These are phyloP conservation scores for Herminia tarsipennalis DNA, from an alignment of 2,888 invertebrate genomes.

Conservation along the genomic window DNA sequence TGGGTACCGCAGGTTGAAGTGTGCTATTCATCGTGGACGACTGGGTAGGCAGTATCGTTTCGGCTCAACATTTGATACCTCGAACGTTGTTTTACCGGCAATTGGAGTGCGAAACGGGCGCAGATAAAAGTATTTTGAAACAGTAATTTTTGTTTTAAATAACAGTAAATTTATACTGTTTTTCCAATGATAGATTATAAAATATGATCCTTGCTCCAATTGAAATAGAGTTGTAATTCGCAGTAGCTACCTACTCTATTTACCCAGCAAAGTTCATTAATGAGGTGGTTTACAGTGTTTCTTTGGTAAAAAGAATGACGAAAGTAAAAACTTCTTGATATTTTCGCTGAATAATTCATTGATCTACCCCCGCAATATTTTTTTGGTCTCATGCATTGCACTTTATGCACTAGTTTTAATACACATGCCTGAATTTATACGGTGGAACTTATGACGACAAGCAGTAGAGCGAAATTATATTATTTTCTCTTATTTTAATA, in stretches of 20 bases:
- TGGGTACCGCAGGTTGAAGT: conserved; percentile 35
- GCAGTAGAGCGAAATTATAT: too few species aligned
- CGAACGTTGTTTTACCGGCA: neutral
- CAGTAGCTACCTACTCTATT: too few species aligned
- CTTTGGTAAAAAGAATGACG: neutral
- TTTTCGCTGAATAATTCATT: neutral
- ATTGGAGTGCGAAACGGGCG: neutral
- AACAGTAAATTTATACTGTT: neutral
- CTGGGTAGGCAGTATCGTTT: neutral
- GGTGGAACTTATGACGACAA: too few species aligned
- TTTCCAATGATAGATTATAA: too few species aligned
- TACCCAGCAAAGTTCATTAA: too few species aligned
- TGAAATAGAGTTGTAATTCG: too few species aligned
- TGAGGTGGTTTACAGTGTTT: too few species aligned
- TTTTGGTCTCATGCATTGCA: too few species aligned
- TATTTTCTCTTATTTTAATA: too few species aligned
- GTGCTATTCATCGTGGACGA: conserved; percentile 33
- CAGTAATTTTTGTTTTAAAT: neutral
- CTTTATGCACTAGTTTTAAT: too few species aligned
- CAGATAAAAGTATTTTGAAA: neutral
- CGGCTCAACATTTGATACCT: neutral
- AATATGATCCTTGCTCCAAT: too few species aligned
- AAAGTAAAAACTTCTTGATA: neutral
- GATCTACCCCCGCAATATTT: neutral
- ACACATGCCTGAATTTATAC: too few species aligned